Evolutionary conservation across 2,797 vertebrate species (phyloP).

Genomic region (Hypotaenidia okinawae): DNA sequence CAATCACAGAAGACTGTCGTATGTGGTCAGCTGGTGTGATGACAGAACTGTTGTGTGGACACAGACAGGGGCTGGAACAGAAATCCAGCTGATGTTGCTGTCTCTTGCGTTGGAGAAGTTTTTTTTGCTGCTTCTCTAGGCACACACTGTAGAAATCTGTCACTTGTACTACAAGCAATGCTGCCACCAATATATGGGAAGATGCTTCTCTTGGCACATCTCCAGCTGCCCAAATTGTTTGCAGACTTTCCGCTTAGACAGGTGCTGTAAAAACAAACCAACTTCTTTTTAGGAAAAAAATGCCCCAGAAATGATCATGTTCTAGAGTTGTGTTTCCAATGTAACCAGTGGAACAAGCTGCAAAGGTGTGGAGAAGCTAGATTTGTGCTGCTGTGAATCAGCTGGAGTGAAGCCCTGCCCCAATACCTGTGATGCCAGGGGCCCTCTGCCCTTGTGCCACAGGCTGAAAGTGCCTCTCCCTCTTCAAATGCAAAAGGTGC

Average conservation of each 20-base stretch:
- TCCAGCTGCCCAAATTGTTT: background rate
- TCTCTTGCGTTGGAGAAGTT: background rate
- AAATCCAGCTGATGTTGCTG: background rate
- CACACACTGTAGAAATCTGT: background rate
- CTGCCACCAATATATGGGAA: background rate
- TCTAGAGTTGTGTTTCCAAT: background rate
- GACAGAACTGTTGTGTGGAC: background rate
- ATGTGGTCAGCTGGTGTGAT: background rate
- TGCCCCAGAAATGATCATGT: background rate
- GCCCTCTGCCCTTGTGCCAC: background rate
- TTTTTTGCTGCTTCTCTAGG: background rate
- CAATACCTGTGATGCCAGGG: no score
- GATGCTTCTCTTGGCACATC: background rate
- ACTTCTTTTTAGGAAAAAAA: background rate
- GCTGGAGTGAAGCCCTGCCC: background rate
- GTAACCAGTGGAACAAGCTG: background rate
- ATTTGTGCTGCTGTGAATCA: background rate
- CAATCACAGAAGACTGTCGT: background rate
- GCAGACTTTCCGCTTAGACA: background rate
- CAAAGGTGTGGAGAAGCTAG: background rate
- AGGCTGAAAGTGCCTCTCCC: background rate
- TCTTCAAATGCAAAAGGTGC: background rate
- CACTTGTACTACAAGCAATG: background rate
- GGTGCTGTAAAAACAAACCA: slow-evolving; percentile 42
- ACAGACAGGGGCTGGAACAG: background rate